These are phyloP conservation scores for Kryptolebias marmoratus DNA, from an alignment of 2,113 vertebrate species.

Conservation along the genomic window DNA sequence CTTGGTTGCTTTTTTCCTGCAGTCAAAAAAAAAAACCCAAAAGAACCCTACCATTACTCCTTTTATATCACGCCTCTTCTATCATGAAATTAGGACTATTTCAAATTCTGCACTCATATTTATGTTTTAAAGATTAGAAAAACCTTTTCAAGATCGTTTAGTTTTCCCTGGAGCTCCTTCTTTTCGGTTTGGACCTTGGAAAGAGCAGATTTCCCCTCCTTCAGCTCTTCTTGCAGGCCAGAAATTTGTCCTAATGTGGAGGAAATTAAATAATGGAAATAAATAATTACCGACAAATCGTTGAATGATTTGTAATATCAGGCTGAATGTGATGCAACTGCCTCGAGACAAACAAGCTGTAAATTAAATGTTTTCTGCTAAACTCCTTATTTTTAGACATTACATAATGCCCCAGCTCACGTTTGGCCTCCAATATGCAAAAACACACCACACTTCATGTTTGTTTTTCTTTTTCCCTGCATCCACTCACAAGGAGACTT, in stretches of 20 bases:
- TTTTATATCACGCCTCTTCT: too few species aligned
- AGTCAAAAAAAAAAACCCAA: conserved; percentile 9
- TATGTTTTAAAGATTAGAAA: neutral
- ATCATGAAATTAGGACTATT: neutral
- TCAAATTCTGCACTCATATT: neutral
- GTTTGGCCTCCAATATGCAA: conserved; percentile 17
- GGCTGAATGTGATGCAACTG: neutral
- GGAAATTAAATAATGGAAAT: neutral
- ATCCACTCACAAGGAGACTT: conserved; percentile 47
- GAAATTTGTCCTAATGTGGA: conserved; percentile 80
- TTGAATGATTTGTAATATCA: neutral
- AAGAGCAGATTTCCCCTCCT: conserved; percentile 83
- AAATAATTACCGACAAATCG: neutral
- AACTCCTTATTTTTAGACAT: conserved; percentile 21
- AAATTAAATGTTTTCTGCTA: conserved; percentile 9
- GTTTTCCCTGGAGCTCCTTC: conserved; percentile 88
- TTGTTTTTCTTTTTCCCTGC: conserved; percentile 33
- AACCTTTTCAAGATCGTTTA: conserved; percentile 92
- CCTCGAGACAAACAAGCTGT: neutral
- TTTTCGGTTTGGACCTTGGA: conserved; percentile 86
- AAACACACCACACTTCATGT: conserved; percentile 24
- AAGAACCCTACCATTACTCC: neutral
- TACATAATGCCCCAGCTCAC: conserved; percentile 11
- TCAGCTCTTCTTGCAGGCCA: conserved; percentile 87
- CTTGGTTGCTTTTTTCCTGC: conserved; percentile 94